Conservation (phyloP, 2,113 vertebrate genomes). For the Formicarius rufipectus region DNA sequence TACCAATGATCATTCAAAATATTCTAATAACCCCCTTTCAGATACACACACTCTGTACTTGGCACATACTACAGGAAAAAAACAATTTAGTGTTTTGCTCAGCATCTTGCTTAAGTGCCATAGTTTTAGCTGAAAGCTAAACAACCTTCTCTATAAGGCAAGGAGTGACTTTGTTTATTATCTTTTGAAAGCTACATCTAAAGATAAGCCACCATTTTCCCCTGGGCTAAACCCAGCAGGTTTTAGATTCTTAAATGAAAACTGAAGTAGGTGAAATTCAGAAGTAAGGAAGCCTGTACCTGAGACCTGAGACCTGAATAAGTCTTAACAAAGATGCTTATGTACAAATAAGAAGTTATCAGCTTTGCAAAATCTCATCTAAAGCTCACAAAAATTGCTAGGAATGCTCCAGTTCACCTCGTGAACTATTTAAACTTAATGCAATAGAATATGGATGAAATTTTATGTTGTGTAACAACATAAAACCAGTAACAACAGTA, state of each 20-base stretch:
- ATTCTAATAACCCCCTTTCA: not conserved
- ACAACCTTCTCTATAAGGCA: not conserved
- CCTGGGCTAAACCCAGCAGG: not conserved
- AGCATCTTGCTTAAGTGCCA: not conserved
- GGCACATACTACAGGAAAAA: not conserved
- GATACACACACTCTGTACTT: not conserved
- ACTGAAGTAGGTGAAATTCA: not conserved
- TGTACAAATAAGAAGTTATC: not conserved
- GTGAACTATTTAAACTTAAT: not conserved
- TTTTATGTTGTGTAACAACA: too few relatives aligned
- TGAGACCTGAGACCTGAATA: not conserved
- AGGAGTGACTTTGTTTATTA: not conserved
- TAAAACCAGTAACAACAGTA: too few relatives aligned
- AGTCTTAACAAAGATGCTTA: not conserved
- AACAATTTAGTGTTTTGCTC: not conserved
- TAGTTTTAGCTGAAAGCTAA: not conserved
- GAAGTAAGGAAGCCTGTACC: not conserved
- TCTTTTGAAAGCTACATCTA: not conserved
- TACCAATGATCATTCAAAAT: slow-evolving; percentile 15
- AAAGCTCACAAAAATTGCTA: not conserved
- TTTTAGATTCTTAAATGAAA: not conserved
- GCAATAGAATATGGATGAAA: not conserved
- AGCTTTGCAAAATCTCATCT: not conserved
- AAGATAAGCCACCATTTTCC: not conserved
- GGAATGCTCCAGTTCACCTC: not conserved